Evolutionary conservation across 2,797 vertebrate species (phyloP), one percentile per base, ranked within the genome.

Genomic region (Microctenopoma lineatum): DNA sequence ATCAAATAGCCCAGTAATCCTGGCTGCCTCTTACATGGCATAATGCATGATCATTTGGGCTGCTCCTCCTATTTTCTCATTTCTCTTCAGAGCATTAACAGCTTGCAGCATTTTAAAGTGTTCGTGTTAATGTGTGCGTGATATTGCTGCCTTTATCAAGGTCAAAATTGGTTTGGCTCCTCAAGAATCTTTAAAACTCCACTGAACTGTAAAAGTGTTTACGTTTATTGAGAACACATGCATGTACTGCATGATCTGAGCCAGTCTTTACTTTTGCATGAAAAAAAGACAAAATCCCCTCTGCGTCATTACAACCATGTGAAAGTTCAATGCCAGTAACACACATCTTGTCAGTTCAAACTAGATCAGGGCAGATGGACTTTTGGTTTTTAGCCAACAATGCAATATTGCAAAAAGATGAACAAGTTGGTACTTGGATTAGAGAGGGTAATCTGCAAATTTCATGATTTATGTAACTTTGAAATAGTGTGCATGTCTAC

Each of bases 1-100:
- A 67, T 90, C 85, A 90, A 91, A 91, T 79, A 89, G 86, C 68
- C 18, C 83, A 75, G 85, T 93, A 93, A 92, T 92, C 92, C 87
- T 56, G 58, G 79, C 86, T 80, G 83, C 86, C 88, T 91, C 85
- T 90, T 88, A 89, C 83, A 89, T 85, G 81, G 64, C 84, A 86
- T 91, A 90, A 93, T 91, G 86, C 87, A 88, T 81, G 82, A 84
- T 89, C 90, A 85, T 92, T 90, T 93, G 84, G 88, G 80, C 81
- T 87, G 81, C 80, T 87, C 72, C 73, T 87, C 87, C 79, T 85
- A 79, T 79, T 88, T 70, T 80, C 81, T 77, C 70, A 67, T 82
- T 87, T 85, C 63, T 82, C 76, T 81, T 74, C 66, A 83, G 59
- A 79, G 86, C 69, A 80, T 84, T 84, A 87, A 72, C 75, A 87